Percentiles rank a stretch among this genome's conserved stretches.
Evolutionary conservation across 2,113 vertebrate species (phyloP).

Genomic region (Ammodytes dubius): DNA sequence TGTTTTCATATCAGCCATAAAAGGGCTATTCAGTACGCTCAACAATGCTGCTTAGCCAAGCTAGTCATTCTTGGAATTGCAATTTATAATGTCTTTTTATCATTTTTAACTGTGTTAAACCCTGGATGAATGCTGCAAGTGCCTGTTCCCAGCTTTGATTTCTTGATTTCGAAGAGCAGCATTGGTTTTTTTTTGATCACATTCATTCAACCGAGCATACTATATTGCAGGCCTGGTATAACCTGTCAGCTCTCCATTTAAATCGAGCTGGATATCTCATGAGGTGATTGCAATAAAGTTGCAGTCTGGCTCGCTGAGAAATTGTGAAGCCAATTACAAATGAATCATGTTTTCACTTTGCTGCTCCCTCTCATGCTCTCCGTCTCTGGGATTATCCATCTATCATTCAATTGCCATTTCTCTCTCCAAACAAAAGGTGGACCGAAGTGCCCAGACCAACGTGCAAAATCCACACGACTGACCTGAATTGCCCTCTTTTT

Average conservation of each 20-base stretch:
- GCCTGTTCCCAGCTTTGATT: conserved; percentile 1
- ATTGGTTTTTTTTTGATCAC: conserved; percentile 25
- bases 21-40: conserved; percentile 18
- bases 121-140: conserved; percentile 14
- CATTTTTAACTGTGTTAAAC: conserved; percentile 5
- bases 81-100: conserved; percentile 20
- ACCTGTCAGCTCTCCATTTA: conserved; percentile 36
- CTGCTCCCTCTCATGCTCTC: conserved; percentile 5
- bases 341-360: conserved; percentile 50
- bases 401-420: conserved; percentile 46
- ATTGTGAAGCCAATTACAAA: conserved; percentile 51
- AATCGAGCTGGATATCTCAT: conserved; percentile 25
- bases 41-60: conserved; percentile 11
- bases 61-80: conserved; percentile 36
- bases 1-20: conserved; percentile 28
- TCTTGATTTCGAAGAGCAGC: conserved; percentile 22
- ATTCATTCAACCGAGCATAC: conserved; percentile 22
- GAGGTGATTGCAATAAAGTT: conserved; percentile 43
- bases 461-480: conserved; percentile 63
- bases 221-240: conserved; percentile 27
- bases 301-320: conserved; percentile 29
- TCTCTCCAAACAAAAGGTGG: conserved; percentile 50
- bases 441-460: conserved; percentile 49
- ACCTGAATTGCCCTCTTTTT: conserved; percentile 68
- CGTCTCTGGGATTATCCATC: conserved; percentile 19